Base-by-base conservation (phyloP, 2,888 invertebrate species). In the Ochropleura plecta region DNA sequence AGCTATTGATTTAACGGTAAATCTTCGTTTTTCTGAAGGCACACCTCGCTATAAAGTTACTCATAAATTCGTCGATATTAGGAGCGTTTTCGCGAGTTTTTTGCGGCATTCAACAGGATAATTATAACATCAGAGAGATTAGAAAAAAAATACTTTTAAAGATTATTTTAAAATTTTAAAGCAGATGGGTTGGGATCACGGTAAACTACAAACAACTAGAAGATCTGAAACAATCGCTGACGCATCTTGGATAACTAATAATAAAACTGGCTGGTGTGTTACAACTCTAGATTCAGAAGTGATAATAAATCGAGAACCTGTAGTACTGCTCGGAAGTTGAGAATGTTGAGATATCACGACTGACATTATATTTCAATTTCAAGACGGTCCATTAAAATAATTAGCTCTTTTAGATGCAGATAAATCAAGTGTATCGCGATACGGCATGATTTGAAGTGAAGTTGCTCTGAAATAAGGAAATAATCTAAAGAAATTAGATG, bases 331-430 rank as follows among this genome's bases (percentile, higher is more conserved):
- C 88, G 79, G 79, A 82, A 82, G 83, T 73, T 71, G 55, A 78
- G 60, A 82, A 82, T 80, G 76, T 73, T 78, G 62, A 80, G 67
- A 82, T 73, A 83, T 87, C 85, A 86, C 85, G 85, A 86, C 87
- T 78, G 81, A 76, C 85, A 83, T 86, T 82, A 83, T 72, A 76
- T 85, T 87, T 85, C 85, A 87, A 86, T 87, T 78, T 76, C 70
- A 73, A 82, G 83, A 75, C 55, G 55, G 0, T 30, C 70, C 71
- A 83, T 83, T 87, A 79, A 53, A 73, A 75, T 79, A 83, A 85
- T 85, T 85, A 78, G 79, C 66, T 69, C 66, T 74, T 84, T 81
- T 70, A 84, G 66, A 84, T 81, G 70, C 70, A 81, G 59, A 76
- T 81, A 79, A 74, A 76, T 81, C 63, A 70, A 76, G 64, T 71